Evolutionary conservation across 2,888 invertebrate species (phyloP), one percentile per base, ranked within the genome.

Genomic region (Leptarthrus brevirostris): DNA sequence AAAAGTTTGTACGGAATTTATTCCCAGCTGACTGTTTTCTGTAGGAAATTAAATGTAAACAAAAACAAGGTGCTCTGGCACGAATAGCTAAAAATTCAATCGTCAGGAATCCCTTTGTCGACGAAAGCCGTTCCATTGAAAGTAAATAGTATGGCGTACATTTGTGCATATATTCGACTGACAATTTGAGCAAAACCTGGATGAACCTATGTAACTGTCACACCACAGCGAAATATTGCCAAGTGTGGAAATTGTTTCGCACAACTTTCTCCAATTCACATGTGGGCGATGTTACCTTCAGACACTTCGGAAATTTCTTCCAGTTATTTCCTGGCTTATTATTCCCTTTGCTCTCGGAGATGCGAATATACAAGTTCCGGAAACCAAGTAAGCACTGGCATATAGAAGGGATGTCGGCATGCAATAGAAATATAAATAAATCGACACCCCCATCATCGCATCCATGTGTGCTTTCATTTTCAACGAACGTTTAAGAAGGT

Each of bases 381-480:
- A 69, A 69, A 10, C 16, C 12, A 66, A 61, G n/a, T n/a, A 66
- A 40, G 64, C 34, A 30, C 12, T 34, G 16, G 18, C 8, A 30
- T 10, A 52, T 20, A 34, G 36, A 12, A 52, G 52, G 20, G n/a
- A 66, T 26, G 26, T 66, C 26, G 47, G 64, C 52, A 69, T 69
- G 69, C 69, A 52, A 52, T 69, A 34, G 34, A 69, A 69, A 69
- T 69, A 69, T 69, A 69, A 69, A 69, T 69, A 69, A 69, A 69
- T 69, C 30, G 30, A 30, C 30, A 52, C 69, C 30, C 49, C 12
- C 69, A 52, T 69, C 69, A 52, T 66, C 49, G 49, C 1, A 8
- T n/a, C 49, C 66, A 14, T 52, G 69, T 52, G 52, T 69, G 30
- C 24, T 69, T 69, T 49, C 52, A 69, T 49, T 52, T 69, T 69